phyloP scores from a whole-genome alignment of 1,140 invertebrate genomes.

The Drosophila santomea region DNA sequence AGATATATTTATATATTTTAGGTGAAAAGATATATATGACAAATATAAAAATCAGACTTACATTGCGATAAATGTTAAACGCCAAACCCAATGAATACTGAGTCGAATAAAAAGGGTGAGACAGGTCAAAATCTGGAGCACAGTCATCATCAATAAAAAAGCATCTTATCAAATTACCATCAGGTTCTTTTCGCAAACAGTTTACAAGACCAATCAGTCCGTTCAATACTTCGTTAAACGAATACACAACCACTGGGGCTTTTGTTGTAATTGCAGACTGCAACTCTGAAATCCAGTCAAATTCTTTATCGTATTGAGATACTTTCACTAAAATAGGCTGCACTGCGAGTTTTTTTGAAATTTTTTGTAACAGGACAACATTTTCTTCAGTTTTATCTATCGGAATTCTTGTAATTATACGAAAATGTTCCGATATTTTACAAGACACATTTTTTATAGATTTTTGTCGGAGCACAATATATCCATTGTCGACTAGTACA shows the following conservation, averaged over 20 bases:
- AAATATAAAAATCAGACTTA: constrained; percentile 66
- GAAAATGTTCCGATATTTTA: constrained; percentile 51
- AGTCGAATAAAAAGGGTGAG: constrained; percentile 88
- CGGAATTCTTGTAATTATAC: constrained; percentile 70
- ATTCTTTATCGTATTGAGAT: constrained; percentile 76
- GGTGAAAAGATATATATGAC: neutral
- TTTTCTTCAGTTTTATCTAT: constrained; percentile 64
- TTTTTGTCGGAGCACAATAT: constrained; percentile 85
- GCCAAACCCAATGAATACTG: constrained; percentile 90
- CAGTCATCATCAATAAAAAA: constrained; percentile 88
- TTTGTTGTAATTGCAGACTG: constrained; percentile 86
- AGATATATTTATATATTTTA: neutral
- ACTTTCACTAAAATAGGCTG: constrained; percentile 74
- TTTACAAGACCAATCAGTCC: constrained; percentile 94
- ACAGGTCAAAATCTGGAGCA: constrained; percentile 88
- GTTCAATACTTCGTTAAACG: constrained; percentile 88
- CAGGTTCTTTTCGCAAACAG: constrained; percentile 89
- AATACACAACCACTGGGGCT: constrained; percentile 86
- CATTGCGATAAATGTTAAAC: constrained; percentile 91
- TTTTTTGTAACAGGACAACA: constrained; percentile 82
- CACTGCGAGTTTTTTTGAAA: constrained; percentile 43
- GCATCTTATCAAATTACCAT: constrained; percentile 87
- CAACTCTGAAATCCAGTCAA: constrained; percentile 86
- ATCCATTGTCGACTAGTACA: constrained; percentile 84
- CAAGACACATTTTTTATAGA: constrained; percentile 38